Base-by-base conservation (phyloP, 2,888 invertebrate species). In the Oscheius sp. region DNA sequence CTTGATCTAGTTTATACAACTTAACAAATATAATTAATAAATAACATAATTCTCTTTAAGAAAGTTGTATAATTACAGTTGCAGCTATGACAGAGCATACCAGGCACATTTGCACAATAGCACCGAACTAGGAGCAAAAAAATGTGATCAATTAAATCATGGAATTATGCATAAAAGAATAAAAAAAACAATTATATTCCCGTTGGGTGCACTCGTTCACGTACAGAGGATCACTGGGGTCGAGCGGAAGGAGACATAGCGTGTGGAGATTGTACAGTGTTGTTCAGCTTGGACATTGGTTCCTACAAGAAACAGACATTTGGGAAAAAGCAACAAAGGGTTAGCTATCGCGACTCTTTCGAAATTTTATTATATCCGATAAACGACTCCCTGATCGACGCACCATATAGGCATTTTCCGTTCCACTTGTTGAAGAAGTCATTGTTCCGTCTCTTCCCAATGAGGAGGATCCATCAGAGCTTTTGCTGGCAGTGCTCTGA, bases 361-460 rank as follows among this genome's bases (percentile, higher is more conserved):
- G 64, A 37, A 12, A 20, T 34, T 33, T 15, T 31, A 58, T 34
- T 17, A 58, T 33, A 23, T 33, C 68, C 8, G 61, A 33, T 10
- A 67, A 17, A 20, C 48, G 20, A 45, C 57, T 58, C 33, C 58
- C 48, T 8, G 39, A 29, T 46, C 67, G 29, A 31, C 65, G 65
- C 37, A 68, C 68, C 68, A 68, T 68, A 45, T 68, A 68, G 17
- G 68, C 58, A 23, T 68, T 68, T 39, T 68, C 68, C 2, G 67
- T 42, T 5, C 58, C 76, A 27, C 65, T 69, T 27, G 73, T 50
- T 3, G 74, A 74, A 15, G 72, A 67, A 10, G 75, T 58, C 71
- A 75, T 66, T n/a, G 74, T 75, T 25, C 76, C 75, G 66, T 76
- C 76, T 25, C 70, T 70, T 10, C 75, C 75, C n/a, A 77, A 63